Evolutionary conservation across 2,888 invertebrate genomes (phyloP), one percentile per base, ranked within the genome.

Genomic region (Eilema depressum): DNA sequence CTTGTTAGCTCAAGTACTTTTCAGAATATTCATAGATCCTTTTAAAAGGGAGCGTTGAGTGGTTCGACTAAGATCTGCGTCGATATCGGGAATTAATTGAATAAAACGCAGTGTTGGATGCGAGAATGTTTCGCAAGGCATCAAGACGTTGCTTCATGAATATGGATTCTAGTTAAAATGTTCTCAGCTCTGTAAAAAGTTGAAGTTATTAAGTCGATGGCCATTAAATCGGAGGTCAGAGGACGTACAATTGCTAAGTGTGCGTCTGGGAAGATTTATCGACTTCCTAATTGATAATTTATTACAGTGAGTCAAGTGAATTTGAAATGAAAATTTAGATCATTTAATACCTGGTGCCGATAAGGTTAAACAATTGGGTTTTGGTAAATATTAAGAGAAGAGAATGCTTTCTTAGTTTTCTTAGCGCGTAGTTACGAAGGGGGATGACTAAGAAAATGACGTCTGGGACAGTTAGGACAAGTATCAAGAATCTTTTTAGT

Each of bases 11-110:
- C 71, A 71, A 85, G 82, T 81, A 80, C 85, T 84, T 84, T 79
- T 69, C 71, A 84, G 83, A 86, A 87, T 88, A 89, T 89, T 86
- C 87, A 89, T 86, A 82, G 86, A 75, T 84, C 81, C 83, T 85
- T 85, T 85, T 83, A 85, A 83, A 83, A 80, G 79, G 79, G 78
- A 78, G 74, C 73, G 70, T 69, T 78, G 77, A 83, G 85, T 83
- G 82, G 83, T 81, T 79, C 74, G 68, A 81, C 84, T 83, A 80
- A 85, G 86, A 85, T 87, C 83, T 69, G 70, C 76, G 71, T 72
- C 85, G 87, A 89, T 93, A 93, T 92, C 88, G 85, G 80, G 85
- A 88, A 91, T 92, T 94, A 94, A 95, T 94, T 93, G 92, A 93
- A 94, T 93, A 91, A 93, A 93, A 91, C 87, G 86, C 89, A 86